These are phyloP conservation scores for Aplodontia rufa DNA, from an alignment of 2,113 vertebrate genomes.

Conservation along the genomic window DNA sequence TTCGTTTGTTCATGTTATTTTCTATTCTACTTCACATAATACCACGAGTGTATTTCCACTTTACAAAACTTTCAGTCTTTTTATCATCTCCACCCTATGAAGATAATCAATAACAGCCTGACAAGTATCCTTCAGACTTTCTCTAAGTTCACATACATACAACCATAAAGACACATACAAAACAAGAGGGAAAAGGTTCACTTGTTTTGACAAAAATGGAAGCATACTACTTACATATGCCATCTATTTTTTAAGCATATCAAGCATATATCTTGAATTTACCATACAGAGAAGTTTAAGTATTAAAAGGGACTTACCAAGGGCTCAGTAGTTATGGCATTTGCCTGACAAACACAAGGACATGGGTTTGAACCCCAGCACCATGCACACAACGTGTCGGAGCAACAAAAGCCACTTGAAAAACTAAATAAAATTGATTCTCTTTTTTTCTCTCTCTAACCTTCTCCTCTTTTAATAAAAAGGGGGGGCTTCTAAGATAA, in stretches of 20 bases:
- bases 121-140: neutral
- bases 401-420: too few relatives aligned
- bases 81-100: neutral
- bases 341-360: too few relatives aligned
- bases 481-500: too few relatives aligned
- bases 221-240: neutral
- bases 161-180: neutral
- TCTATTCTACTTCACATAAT: neutral
- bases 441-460: too few relatives aligned
- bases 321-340: too few relatives aligned
- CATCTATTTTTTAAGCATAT: conserved; percentile 12
- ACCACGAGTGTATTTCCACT: neutral
- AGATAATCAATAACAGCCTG: neutral
- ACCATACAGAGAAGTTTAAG: conserved; percentile 2
- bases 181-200: neutral
- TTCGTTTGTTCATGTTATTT: conserved; percentile 36
- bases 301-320: conserved; percentile 5
- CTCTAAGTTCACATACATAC: conserved; percentile 18
- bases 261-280: conserved; percentile 2
- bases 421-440: too few relatives aligned
- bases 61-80: conserved; percentile 10
- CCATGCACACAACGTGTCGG: too few relatives aligned
- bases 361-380: too few relatives aligned
- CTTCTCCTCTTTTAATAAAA: too few relatives aligned
- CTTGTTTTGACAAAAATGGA: conserved; percentile 55